Evolutionary conservation across 2,797 vertebrate genomes (phyloP).

Genomic region (Epinephelus malabaricus): DNA sequence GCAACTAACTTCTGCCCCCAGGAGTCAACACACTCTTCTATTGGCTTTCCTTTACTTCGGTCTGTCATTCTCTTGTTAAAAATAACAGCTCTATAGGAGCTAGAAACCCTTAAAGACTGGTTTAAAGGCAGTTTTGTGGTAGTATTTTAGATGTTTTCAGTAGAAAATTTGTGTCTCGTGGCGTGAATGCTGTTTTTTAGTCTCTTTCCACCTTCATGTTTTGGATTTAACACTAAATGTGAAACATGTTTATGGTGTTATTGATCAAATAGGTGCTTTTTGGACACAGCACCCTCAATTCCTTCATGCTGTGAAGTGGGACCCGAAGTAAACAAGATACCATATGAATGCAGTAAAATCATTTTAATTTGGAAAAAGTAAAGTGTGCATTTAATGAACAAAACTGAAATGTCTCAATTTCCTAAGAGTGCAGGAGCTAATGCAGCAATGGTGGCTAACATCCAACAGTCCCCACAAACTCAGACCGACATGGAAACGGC

Average conservation of each 20-base stretch:
- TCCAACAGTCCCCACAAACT: too few relatives aligned
- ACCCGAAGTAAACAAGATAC: too few relatives aligned
- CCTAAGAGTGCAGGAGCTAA: too few relatives aligned
- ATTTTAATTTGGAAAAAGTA: too few relatives aligned
- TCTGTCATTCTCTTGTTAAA: neutral
- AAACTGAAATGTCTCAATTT: too few relatives aligned
- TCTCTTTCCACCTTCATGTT: neutral
- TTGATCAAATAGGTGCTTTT: too few relatives aligned
- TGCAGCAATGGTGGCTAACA: too few relatives aligned
- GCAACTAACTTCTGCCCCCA: constrained; percentile 47
- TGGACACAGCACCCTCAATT: neutral
- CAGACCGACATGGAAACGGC: too few relatives aligned
- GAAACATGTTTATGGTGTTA: too few relatives aligned
- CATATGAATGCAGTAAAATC: too few relatives aligned
- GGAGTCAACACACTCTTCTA: constrained; percentile 32
- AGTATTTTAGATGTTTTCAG: neutral
- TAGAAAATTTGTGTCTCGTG: neutral
- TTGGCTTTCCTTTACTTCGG: constrained; percentile 14
- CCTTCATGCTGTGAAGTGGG: too few relatives aligned
- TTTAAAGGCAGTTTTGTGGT: neutral
- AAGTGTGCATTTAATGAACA: too few relatives aligned
- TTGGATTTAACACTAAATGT: neutral
- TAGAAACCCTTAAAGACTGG: neutral
- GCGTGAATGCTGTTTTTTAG: constrained; percentile 4
- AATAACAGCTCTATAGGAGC: neutral